Evolutionary conservation across 1,140 invertebrate genomes (phyloP).

Genomic region (Drosophila repleta): DNA sequence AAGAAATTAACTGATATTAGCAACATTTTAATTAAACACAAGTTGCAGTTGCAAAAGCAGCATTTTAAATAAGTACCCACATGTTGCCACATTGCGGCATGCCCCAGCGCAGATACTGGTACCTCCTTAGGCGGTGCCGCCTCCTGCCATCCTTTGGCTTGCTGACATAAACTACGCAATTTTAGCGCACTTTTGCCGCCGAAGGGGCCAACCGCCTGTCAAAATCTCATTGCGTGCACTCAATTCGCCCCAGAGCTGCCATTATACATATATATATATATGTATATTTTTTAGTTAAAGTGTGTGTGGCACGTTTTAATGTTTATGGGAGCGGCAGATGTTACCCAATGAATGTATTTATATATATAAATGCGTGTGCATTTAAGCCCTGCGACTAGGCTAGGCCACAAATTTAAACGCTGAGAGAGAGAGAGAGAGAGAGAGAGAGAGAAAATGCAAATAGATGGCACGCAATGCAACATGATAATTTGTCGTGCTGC

Average conservation of each 20-base stretch:
- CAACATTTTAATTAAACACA: constrained; percentile 73
- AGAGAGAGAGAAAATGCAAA: constrained; percentile 59
- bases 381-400: constrained; percentile 42
- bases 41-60: constrained; percentile 63
- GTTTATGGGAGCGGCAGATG: constrained; percentile 58
- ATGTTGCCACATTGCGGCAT: constrained; percentile 69
- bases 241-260: constrained; percentile 54
- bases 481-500: constrained; percentile 66
- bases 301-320: constrained; percentile 24
- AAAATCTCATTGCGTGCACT: constrained; percentile 65
- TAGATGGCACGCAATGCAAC: constrained; percentile 67
- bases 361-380: neutral
- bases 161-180: constrained; percentile 68
- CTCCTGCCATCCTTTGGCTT: neutral
- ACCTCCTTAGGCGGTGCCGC: constrained; percentile 6
- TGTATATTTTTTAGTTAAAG: constrained; percentile 45
- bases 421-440: too few species aligned
- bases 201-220: constrained; percentile 61
- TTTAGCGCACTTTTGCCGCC: constrained; percentile 59
- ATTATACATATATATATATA: constrained; percentile 43
- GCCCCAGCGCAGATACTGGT: constrained; percentile 27
- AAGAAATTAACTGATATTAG: constrained; percentile 75
- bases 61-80: constrained; percentile 76
- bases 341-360: constrained; percentile 53
- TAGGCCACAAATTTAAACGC: constrained; percentile 64